A percentile compares a stretch with the other conserved stretches of the same genome.
phyloP scores from a whole-genome alignment of 2,113 vertebrate genomes.

The Baryphthengus martii region DNA sequence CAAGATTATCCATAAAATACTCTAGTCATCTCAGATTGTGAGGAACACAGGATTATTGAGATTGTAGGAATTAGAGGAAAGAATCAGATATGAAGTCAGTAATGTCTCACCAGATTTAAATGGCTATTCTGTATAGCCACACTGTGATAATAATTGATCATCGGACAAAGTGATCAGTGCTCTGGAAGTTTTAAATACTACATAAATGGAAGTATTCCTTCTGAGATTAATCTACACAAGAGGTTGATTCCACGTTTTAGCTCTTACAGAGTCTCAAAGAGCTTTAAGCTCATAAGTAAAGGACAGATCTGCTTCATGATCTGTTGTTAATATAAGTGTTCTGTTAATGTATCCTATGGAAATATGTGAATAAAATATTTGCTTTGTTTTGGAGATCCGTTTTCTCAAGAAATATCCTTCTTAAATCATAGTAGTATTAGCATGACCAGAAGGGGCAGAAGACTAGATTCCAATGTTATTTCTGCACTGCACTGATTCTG shows the following conservation, averaged over 20 bases:
- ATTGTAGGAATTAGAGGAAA: background rate
- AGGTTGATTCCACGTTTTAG: background rate
- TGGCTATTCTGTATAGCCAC: background rate
- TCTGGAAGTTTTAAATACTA: background rate
- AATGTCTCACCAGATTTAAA: background rate
- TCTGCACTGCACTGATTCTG: background rate
- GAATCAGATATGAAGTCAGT: background rate
- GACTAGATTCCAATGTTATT: background rate
- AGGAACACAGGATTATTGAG: background rate
- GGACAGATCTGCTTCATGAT: background rate
- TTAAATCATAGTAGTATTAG: background rate
- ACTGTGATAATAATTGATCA: background rate
- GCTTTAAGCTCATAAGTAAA: background rate
- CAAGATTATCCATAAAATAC: background rate
- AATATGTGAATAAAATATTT: background rate
- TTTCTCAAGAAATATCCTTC: background rate
- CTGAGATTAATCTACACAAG: background rate
- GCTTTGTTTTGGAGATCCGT: background rate
- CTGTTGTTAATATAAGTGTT: background rate
- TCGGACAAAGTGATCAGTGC: background rate
- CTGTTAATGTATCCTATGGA: background rate
- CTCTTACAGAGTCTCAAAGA: background rate
- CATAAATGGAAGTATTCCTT: background rate
- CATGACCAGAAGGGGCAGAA: background rate
- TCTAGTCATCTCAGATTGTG: background rate